These are phyloP conservation scores for Sylvia atricapilla DNA, from an alignment of 2,113 vertebrate species.

Conservation along the genomic window DNA sequence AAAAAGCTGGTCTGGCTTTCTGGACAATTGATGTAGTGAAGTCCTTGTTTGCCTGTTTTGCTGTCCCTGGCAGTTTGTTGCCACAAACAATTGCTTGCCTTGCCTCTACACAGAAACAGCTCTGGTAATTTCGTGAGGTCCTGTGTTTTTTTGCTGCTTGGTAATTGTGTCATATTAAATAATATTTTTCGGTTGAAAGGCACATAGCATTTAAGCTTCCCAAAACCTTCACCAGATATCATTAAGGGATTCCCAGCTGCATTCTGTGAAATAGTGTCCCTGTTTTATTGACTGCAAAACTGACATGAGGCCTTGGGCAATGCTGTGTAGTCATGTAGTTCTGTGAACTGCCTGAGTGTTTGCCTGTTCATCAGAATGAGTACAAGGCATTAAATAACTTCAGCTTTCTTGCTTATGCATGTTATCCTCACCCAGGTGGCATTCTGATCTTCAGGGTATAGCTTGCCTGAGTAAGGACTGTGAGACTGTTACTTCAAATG, in stretches of 20 bases:
- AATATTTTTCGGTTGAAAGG: not conserved
- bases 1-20: conserved; percentile 16
- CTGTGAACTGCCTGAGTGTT: not conserved
- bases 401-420: not conserved
- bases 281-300: not conserved
- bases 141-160: not conserved
- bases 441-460: not conserved
- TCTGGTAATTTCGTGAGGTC: not conserved
- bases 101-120: not conserved
- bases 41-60: not conserved
- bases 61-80: not conserved
- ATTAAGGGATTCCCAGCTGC: not conserved
- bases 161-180: not conserved
- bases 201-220: not conserved
- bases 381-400: not conserved
- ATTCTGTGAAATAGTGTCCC: not conserved
- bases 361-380: not conserved
- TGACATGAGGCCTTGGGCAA: not conserved
- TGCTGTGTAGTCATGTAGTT: not conserved
- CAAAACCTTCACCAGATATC: not conserved
- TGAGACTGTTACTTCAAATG: not conserved
- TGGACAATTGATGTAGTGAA: not conserved
- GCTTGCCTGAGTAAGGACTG: not conserved
- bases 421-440: not conserved
- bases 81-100: not conserved